phyloP scores from a whole-genome alignment of 2,113 vertebrate genomes.

The Tragelaphus strepsiceros region DNA sequence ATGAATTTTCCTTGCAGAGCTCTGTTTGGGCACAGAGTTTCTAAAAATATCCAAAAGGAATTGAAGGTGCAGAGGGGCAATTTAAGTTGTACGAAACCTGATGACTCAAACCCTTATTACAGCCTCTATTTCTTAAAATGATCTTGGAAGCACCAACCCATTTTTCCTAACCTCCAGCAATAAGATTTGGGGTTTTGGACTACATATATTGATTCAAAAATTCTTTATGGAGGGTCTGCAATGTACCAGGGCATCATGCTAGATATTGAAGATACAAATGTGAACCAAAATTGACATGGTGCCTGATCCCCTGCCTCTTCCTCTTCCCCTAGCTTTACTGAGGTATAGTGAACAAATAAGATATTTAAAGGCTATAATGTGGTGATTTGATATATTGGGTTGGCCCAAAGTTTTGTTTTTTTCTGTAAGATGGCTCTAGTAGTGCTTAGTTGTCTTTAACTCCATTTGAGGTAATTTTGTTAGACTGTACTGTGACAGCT shows the following conservation, averaged over 20 bases:
- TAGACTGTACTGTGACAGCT: neutral
- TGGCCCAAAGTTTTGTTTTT: neutral
- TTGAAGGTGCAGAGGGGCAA: conserved; percentile 18
- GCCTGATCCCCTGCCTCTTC: neutral
- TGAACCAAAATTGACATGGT: neutral
- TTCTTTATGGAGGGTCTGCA: neutral
- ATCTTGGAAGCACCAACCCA: neutral
- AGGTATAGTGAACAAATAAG: neutral
- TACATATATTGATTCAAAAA: neutral
- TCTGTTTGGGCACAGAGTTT: conserved; percentile 63
- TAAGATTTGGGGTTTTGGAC: neutral
- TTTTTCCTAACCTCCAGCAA: conserved; percentile 25
- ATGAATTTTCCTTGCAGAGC: conserved; percentile 47
- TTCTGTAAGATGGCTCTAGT: neutral
- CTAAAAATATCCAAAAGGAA: conserved; percentile 66
- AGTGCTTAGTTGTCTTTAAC: neutral
- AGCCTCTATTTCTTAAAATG: conserved; percentile 12
- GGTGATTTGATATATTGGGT: neutral
- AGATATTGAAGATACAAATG: neutral
- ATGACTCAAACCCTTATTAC: neutral
- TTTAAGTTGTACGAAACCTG: conserved; percentile 20
- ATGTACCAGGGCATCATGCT: neutral
- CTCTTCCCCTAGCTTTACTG: neutral
- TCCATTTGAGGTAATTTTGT: neutral
- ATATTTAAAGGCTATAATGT: neutral